Base-by-base conservation (phyloP, 2,113 vertebrate genomes). In the Canis aureus region DNA sequence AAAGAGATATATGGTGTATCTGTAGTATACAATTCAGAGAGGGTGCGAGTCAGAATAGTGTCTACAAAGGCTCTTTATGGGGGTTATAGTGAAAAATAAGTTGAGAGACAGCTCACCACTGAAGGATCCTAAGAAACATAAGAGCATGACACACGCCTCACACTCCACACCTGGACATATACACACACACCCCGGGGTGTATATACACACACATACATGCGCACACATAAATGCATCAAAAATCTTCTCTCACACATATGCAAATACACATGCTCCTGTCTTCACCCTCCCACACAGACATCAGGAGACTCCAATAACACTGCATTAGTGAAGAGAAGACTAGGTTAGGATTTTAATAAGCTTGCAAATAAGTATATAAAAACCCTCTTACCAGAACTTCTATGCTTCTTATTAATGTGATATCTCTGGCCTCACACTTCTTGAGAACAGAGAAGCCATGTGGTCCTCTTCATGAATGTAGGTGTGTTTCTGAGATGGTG, bases 341-440 rank as follows among this genome's bases (percentile, higher is more conserved):
- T 94, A 19, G 94, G 94, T 80, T 87, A 80, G 91, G 96, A 80
- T 97, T 91, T 96, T 97, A 96, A 97, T 94, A 91, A 96, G 92
- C 88, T 81, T 79, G 83, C 64, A 94, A 57, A 73, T 90, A 94
- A 89, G 96, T 76, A 80, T 66, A 83, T 62, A 80, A 91, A 76
- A 89, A 3, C 38, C n/a, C n/a, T 23, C 67, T 71, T 84, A 3
- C 59, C 4, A 7, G 29, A 57, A 25, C 82, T 49, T 88, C 16
- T 35, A 4, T 29, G 19, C 32, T 91, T 80, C 73, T 94, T 49
- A 69, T 71, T 32, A 73, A 13, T n/a, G 10, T 67, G 78, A 51
- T 20, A 35, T 51, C 51, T 19, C 55, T 83, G 60, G 76, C 60
- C n/a, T 92, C 64, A 53, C 0, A 5, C 43, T 49, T 60, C 73